Conservation (phyloP, 2,113 vertebrate genomes). For the Melanostigma gelatinosum region DNA sequence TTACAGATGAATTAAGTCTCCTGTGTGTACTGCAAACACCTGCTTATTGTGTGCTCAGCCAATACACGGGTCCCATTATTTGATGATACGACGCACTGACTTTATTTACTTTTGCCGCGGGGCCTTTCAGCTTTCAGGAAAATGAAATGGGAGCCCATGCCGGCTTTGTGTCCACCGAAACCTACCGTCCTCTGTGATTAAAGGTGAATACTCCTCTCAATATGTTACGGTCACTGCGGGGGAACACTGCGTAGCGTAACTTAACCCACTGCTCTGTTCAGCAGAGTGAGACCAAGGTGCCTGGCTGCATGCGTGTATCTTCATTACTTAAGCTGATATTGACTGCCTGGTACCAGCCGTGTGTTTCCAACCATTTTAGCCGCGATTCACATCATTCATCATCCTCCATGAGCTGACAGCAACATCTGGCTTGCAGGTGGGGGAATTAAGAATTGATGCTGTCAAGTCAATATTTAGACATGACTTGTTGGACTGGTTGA, state of each 20-base stretch:
- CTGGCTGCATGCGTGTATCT: neutral
- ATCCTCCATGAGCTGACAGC: conserved; percentile 40
- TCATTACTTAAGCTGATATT: conserved; percentile 17
- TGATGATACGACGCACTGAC: conserved; percentile 29
- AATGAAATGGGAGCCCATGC: conserved; percentile 11
- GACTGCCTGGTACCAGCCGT: neutral
- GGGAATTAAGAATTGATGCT: conserved; percentile 41
- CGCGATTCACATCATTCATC: conserved; percentile 43
- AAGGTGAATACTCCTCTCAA: conserved; percentile 17
- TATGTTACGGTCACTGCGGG: neutral
- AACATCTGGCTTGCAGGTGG: conserved; percentile 48
- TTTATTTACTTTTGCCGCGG: conserved; percentile 38
- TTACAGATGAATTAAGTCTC: neutral
- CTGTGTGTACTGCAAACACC: conserved; percentile 53
- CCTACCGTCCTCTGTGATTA: neutral
- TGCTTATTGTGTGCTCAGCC: conserved; percentile 46
- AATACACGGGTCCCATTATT: conserved; percentile 44
- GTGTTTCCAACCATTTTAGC: conserved; percentile 18
- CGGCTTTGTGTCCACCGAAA: conserved; percentile 10
- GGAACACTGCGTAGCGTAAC: neutral
- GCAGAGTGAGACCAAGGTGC: conserved; percentile 3
- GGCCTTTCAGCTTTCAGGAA: conserved; percentile 29
- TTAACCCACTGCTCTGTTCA: conserved; percentile 2
- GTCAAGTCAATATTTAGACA: neutral
- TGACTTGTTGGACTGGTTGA: conserved; percentile 23